Conservation (phyloP, 2,113 vertebrate genomes). For the Arizona elegans region DNA sequence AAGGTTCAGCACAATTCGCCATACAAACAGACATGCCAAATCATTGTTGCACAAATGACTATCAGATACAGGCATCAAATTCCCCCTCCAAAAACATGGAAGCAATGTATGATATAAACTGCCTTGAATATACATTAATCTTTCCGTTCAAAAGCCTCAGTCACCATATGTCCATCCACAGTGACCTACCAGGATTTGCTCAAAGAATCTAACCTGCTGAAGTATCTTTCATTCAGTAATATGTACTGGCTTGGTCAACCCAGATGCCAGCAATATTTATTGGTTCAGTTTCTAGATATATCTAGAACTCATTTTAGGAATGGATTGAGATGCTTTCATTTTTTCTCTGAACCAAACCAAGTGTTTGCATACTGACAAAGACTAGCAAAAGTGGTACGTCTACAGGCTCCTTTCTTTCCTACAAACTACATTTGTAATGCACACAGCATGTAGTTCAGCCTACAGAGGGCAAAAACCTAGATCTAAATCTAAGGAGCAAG, state of each 20-base stretch:
- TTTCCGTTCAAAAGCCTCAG: neutral
- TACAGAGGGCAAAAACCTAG: neutral
- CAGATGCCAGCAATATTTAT: neutral
- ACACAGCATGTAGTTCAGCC: neutral
- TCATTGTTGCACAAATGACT: neutral
- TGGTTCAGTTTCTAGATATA: too few relatives aligned
- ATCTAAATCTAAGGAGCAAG: neutral
- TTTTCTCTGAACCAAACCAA: neutral
- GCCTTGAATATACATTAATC: neutral
- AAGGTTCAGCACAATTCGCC: neutral
- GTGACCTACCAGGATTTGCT: neutral
- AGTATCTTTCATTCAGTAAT: neutral
- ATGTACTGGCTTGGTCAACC: neutral
- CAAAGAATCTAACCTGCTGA: neutral
- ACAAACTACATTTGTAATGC: neutral
- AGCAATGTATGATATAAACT: neutral
- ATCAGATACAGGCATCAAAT: neutral
- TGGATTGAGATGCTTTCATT: neutral
- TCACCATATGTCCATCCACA: neutral
- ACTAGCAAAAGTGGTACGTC: neutral
- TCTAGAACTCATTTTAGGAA: neutral
- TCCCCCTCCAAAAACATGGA: neutral
- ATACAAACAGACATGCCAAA: neutral
- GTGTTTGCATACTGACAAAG: neutral
- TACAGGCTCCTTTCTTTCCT: neutral